Percentiles rank a stretch among this genome's conserved stretches.
phyloP scores from a whole-genome alignment of 2,888 invertebrate genomes.

The Drosophila histrio region DNA sequence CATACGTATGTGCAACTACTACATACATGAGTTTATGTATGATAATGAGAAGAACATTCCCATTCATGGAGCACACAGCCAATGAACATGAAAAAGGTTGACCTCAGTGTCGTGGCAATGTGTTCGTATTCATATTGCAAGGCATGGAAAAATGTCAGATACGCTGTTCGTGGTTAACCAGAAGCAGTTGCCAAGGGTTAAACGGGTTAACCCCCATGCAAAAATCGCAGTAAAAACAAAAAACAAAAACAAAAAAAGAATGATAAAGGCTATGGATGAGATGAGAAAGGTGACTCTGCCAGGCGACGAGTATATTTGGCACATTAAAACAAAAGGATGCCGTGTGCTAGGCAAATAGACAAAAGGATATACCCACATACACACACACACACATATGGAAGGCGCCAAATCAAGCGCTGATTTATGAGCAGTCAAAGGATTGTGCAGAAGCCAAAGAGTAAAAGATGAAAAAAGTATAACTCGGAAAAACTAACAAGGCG shows the following conservation, averaged over 20 bases:
- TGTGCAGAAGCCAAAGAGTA: conserved; percentile 39
- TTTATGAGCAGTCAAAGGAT: conserved; percentile 70
- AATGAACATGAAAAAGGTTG: conserved; percentile 77
- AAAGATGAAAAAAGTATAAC: conserved; percentile 32
- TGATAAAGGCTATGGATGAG: conserved; percentile 9
- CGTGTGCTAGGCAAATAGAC: conserved; percentile 75
- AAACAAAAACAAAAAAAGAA: conserved; percentile 17
- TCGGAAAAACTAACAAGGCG: conserved; percentile 70
- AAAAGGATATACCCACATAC: conserved; percentile 55
- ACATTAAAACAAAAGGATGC: conserved; percentile 75
- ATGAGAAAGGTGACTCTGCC: conserved; percentile 45
- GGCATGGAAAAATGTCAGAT: conserved; percentile 58
- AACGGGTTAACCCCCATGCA: conserved; percentile 70
- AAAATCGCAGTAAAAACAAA: conserved; percentile 49
- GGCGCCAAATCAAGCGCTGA: conserved; percentile 78
- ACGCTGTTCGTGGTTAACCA: conserved; percentile 72
- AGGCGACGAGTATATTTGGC: conserved; percentile 68
- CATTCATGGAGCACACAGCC: conserved; percentile 29
- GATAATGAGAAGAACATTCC: conserved; percentile 18
- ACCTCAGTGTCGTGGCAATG: conserved; percentile 73
- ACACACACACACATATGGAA: conserved; percentile 47
- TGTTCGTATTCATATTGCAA: conserved; percentile 39
- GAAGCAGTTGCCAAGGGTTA: conserved; percentile 70
- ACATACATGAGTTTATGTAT: background rate
- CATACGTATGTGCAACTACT: background rate